phyloP scores from a whole-genome alignment of 2,888 invertebrate genomes.

The Tupiocoris notatus region DNA sequence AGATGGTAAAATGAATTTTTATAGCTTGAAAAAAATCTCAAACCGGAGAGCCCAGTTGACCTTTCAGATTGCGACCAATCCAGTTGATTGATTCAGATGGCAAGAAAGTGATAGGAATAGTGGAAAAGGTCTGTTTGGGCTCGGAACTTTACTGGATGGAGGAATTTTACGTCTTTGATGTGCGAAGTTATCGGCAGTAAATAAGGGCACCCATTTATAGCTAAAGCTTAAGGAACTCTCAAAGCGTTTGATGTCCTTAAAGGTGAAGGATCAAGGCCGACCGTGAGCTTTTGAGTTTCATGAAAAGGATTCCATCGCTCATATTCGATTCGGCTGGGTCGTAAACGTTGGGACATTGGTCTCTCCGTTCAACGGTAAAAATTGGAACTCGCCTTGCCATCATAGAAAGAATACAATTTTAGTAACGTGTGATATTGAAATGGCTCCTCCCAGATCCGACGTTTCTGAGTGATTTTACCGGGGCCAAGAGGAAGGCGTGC shows the following conservation, averaged over 20 bases:
- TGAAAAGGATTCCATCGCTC: neutral
- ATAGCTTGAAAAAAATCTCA: too few relatives aligned
- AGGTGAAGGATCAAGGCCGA: conserved; percentile 3
- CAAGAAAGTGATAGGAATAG: neutral
- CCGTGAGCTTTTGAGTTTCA: neutral
- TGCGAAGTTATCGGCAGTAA: conserved; percentile 10
- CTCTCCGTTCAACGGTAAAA: neutral
- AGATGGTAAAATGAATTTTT: too few relatives aligned
- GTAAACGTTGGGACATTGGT: neutral
- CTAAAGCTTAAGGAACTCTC: conserved; percentile 7
- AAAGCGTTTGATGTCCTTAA: conserved; percentile 8
- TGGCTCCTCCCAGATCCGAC: too few relatives aligned
- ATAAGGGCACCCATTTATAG: conserved; percentile 1
- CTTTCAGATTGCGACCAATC: too few relatives aligned
- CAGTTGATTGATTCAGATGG: neutral
- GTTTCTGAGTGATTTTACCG: too few relatives aligned
- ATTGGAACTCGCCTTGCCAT: neutral
- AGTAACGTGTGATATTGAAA: neutral
- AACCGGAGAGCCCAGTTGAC: too few relatives aligned
- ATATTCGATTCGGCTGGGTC: neutral
- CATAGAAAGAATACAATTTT: neutral
- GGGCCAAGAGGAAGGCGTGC: too few relatives aligned
- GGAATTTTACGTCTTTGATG: neutral
- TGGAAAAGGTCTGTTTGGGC: neutral
- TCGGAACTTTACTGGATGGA: neutral